Percentiles rank a stretch among this genome's conserved stretches.
These are phyloP conservation scores for Prionace glauca DNA, from an alignment of 2,797 vertebrate species.

Conservation along the genomic window DNA sequence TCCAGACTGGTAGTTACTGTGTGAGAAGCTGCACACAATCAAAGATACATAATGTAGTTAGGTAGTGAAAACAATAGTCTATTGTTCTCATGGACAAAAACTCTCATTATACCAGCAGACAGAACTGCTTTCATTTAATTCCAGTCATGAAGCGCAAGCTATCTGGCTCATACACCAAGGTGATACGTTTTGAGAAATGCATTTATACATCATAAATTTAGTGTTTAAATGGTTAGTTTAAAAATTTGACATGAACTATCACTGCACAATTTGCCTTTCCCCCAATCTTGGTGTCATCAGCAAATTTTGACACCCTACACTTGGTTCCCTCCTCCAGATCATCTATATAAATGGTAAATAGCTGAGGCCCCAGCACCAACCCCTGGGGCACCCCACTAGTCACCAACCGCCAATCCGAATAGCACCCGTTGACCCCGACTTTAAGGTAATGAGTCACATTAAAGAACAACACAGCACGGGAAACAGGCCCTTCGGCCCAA, in stretches of 20 bases:
- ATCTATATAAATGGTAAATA: too few species aligned
- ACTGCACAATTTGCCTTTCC: not conserved
- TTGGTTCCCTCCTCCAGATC: too few species aligned
- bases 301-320: too few species aligned
- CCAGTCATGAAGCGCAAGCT: not conserved
- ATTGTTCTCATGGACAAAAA: not conserved
- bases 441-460: too few species aligned
- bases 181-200: not conserved
- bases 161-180: not conserved
- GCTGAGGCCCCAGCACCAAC: too few species aligned
- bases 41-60: not conserved
- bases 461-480: too few species aligned
- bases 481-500: too few species aligned
- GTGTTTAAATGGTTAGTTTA: not conserved
- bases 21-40: not conserved
- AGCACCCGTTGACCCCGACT: too few species aligned
- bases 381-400: too few species aligned
- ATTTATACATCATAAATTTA: not conserved
- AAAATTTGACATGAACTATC: not conserved
- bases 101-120: not conserved
- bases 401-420: too few species aligned
- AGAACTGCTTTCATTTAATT: not conserved
- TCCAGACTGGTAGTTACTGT: not conserved
- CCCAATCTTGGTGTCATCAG: too few species aligned
- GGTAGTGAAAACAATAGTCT: not conserved